These are phyloP conservation scores for Apogon talboti DNA, from an alignment of 2,797 vertebrate species.

Conservation along the genomic window DNA sequence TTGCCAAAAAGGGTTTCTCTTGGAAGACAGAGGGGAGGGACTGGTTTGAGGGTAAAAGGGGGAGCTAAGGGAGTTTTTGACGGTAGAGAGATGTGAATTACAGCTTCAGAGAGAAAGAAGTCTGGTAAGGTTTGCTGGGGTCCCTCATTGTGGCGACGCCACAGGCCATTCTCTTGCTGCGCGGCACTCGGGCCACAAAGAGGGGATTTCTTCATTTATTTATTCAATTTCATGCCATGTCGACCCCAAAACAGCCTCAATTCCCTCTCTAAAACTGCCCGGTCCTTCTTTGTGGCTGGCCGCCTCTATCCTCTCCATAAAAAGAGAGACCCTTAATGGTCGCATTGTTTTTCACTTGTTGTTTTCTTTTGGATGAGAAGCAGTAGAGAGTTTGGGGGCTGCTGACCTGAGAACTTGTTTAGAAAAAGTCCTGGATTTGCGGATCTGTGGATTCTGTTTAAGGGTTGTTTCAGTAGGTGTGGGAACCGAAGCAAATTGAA, in stretches of 20 bases:
- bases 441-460: constrained; percentile 57
- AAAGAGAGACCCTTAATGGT: constrained; percentile 73
- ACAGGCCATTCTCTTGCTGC: constrained; percentile 87
- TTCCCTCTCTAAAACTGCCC: constrained; percentile 71
- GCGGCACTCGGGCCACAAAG: constrained; percentile 87
- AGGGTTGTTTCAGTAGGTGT: constrained; percentile 68
- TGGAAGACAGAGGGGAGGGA: constrained; percentile 68
- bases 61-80: constrained; percentile 55
- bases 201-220: constrained; percentile 87
- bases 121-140: constrained; percentile 70
- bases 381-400: constrained; percentile 47
- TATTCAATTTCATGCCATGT: constrained; percentile 88
- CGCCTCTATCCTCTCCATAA: constrained; percentile 46
- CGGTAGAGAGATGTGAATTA: constrained; percentile 86
- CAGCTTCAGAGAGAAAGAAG: constrained; percentile 76
- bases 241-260: constrained; percentile 80
- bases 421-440: constrained; percentile 63
- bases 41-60: constrained; percentile 55
- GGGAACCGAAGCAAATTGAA: constrained; percentile 74
- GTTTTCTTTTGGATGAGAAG: constrained; percentile 65
- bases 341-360: constrained; percentile 72
- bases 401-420: constrained; percentile 60
- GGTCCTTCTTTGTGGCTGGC: constrained; percentile 71
- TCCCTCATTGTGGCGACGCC: constrained; percentile 72
- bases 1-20: constrained; percentile 74